Evolutionary conservation across 2,888 invertebrate species (phyloP).

Genomic region (Villa cingulata): DNA sequence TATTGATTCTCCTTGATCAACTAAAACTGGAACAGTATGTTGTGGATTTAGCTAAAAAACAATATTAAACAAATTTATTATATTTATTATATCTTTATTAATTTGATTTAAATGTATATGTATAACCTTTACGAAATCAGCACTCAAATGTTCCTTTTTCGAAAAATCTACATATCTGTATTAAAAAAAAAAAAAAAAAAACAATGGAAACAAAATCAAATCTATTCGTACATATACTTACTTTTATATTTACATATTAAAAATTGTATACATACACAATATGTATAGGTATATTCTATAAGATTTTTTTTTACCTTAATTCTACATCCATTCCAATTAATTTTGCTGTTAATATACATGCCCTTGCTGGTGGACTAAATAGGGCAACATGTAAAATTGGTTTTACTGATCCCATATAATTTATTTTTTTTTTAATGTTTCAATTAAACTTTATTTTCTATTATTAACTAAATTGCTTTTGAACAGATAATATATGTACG

Average conservation of each 20-base stretch:
- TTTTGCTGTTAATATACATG: conserved; percentile 37
- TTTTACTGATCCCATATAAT: conserved; percentile 14
- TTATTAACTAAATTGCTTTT: too few species aligned
- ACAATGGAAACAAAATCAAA: neutral
- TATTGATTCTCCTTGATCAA: conserved; percentile 39
- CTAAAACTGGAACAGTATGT: conserved; percentile 43
- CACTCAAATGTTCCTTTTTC: conserved; percentile 30
- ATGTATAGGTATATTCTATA: too few species aligned
- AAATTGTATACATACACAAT: too few species aligned
- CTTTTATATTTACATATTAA: too few species aligned
- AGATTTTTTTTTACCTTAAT: neutral
- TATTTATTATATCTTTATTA: too few species aligned
- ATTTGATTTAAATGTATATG: too few species aligned
- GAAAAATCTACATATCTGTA: conserved; percentile 35
- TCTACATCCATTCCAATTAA: conserved; percentile 31
- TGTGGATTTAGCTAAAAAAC: conserved; percentile 41
- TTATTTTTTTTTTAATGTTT: neutral
- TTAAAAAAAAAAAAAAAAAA: conserved; percentile 4
- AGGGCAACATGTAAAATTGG: conserved; percentile 33
- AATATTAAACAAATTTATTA: too few species aligned
- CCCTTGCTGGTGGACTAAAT: conserved; percentile 38
- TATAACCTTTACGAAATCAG: conserved; percentile 32
- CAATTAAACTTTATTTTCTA: too few species aligned
- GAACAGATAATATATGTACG: too few species aligned
- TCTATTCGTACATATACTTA: too few species aligned